Base-by-base conservation (phyloP, 2,113 vertebrate species). In the Thamnophis sirtalis region DNA sequence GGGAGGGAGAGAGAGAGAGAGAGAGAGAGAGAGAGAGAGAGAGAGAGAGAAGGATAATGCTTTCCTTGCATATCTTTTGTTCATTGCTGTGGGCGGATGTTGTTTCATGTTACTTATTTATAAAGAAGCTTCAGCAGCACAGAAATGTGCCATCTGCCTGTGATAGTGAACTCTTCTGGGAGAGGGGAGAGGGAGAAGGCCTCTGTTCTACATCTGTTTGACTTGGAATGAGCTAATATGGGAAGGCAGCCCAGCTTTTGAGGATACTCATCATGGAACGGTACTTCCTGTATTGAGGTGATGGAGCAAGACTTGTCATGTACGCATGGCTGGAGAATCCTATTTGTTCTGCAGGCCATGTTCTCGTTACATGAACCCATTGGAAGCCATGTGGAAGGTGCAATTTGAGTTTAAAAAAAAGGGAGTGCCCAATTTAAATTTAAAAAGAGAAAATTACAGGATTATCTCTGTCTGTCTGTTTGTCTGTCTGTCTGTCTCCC, bases 31-130 rank as follows among this genome's bases (percentile, higher is more conserved):
- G 21, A 8, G 21, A 11, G 53, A 15, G 54, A 19, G 54, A 21
- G 54, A 53, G 51, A 53, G 51, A 53, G 51, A 53, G 17, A 9
- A 88, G 90, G 73, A 13, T 89, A 22, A 38, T 87, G 3, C 51
- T 28, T 90, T 93, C 89, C 86, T 7, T 10, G 0, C 2, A 11
- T 84, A 58, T 91, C 73, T n/a, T 93, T 86, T 90, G 91, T 43
- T 93, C 0, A 33, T 93, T 92, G 92, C n/a, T 84, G 93, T 94
- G 95, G 93, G 93, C 94, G 93, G 93, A 58, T 55, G 91, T 89
- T 89, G 89, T 90, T 92, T 86, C 92, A 88, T 93, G 86, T 94
- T 94, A 93, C 96, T 96, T 95, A 94, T 95, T 95, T 93, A n/a
- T 33, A 4, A 55, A 89, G 48, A 94, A 94, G 87, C 84, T 63